Percentiles rank a stretch among this genome's conserved stretches.
These are phyloP conservation scores for Suricata suricatta DNA, from an alignment of 2,113 vertebrate species.

Conservation along the genomic window DNA sequence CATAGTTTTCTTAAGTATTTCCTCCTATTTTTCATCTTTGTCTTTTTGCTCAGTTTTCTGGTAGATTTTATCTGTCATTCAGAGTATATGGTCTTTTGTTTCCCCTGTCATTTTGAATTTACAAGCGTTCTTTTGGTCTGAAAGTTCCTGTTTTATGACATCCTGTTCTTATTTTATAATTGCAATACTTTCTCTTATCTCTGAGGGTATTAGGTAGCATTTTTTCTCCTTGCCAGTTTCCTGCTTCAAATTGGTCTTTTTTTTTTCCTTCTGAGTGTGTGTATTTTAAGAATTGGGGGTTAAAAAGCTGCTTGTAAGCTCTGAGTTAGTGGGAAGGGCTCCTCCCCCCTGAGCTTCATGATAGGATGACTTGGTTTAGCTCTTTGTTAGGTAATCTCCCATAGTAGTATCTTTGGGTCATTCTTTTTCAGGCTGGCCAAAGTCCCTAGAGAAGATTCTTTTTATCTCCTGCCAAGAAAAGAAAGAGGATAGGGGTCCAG, in stretches of 20 bases:
- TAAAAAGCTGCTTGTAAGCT: not conserved
- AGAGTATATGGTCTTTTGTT: not conserved
- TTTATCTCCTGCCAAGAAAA: not conserved
- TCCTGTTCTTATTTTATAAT: not conserved
- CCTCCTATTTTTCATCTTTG: not conserved
- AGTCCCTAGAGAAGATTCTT: not conserved
- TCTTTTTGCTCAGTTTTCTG: not conserved
- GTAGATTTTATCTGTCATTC: not conserved
- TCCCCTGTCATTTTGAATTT: slow-evolving; percentile 31
- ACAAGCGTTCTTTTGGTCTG: not conserved
- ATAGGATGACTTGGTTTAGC: not conserved
- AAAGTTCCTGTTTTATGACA: not conserved
- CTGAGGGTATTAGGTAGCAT: not conserved
- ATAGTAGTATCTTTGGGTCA: not conserved
- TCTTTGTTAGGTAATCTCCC: not conserved
- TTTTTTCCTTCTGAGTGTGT: not conserved
- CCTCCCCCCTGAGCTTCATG: not conserved
- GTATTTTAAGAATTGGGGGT: not conserved
- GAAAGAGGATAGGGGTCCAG: not conserved
- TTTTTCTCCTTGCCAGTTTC: not conserved
- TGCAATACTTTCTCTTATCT: not conserved
- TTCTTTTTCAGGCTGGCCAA: not conserved
- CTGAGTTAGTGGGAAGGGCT: not conserved
- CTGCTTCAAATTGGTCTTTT: not conserved
- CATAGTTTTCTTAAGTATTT: not conserved